These are phyloP conservation scores for Cephalopholis sonnerati DNA, from an alignment of 2,113 vertebrate genomes.

Conservation along the genomic window DNA sequence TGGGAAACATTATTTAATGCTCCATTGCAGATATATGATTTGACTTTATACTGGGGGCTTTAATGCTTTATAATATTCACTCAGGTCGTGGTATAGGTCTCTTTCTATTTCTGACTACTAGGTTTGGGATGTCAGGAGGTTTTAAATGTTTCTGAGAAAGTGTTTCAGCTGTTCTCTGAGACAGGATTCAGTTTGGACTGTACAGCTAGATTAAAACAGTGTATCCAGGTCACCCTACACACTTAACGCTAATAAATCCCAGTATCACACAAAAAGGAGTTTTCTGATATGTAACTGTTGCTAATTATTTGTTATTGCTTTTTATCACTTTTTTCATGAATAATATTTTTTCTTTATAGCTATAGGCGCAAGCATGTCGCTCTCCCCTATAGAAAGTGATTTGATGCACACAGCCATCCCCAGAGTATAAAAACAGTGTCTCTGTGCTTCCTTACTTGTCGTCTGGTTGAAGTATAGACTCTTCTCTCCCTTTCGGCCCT, in stretches of 20 bases:
- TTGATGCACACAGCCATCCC: neutral
- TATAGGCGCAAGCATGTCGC: neutral
- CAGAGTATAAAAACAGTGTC: neutral
- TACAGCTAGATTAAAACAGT: neutral
- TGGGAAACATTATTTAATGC: neutral
- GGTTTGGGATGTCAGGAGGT: neutral
- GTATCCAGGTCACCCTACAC: neutral
- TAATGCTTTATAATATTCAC: neutral
- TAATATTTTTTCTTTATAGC: neutral
- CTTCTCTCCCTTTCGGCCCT: slow-evolving; percentile 87
- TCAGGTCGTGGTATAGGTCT: neutral
- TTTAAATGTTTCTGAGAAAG: neutral
- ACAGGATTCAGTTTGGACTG: neutral
- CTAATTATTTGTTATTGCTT: neutral
- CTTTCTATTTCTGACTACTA: neutral
- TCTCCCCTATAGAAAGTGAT: neutral
- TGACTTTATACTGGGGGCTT: neutral
- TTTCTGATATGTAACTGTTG: neutral
- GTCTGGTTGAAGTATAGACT: slow-evolving; percentile 86
- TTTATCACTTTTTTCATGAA: neutral
- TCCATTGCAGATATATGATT: neutral
- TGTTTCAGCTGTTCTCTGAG: neutral
- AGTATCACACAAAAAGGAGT: neutral
- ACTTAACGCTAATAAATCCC: neutral
- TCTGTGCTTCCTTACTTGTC: slow-evolving; percentile 87